A percentile compares a stretch with the other conserved stretches of the same genome.
Conservation (phyloP, 2,888 invertebrate genomes). For the Lymantria monacha region DNA sequence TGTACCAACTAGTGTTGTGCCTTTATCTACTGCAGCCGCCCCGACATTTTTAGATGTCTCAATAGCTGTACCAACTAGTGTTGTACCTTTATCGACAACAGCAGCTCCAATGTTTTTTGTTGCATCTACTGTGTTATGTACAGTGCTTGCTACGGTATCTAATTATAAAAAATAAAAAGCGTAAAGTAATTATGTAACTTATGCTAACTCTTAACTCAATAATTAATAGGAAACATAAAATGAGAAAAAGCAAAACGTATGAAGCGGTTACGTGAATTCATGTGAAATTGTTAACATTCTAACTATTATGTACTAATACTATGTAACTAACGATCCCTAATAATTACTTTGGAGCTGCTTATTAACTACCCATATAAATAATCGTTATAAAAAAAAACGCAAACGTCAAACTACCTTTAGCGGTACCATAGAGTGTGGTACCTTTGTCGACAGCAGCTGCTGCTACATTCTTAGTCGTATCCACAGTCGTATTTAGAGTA, state of each 20-base stretch:
- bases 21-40: slow-evolving; percentile 36
- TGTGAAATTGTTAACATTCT: too few relatives aligned
- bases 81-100: slow-evolving; percentile 30
- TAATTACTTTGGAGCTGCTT: too few relatives aligned
- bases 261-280: too few relatives aligned
- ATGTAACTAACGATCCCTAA: too few relatives aligned
- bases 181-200: not conserved
- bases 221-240: not conserved
- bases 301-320: too few relatives aligned
- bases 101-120: slow-evolving; percentile 33
- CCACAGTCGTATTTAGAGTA: slow-evolving; percentile 43
- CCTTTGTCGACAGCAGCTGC: slow-evolving; percentile 50
- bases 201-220: not conserved
- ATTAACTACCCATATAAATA: too few relatives aligned
- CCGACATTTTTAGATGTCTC: slow-evolving; percentile 38
- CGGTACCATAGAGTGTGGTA: slow-evolving; percentile 32
- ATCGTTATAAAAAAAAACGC: not conserved
- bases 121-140: slow-evolving; percentile 13
- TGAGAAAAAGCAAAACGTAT: not conserved
- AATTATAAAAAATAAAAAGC: not conserved
- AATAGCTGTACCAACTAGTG: slow-evolving; percentile 21
- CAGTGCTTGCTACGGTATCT: slow-evolving; percentile 23
- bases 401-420: slow-evolving; percentile 36
- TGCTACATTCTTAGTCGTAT: slow-evolving; percentile 51
- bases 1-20: slow-evolving; percentile 39